phyloP scores from a whole-genome alignment of 2,797 vertebrate genomes.

The Sebastes dallii region DNA sequence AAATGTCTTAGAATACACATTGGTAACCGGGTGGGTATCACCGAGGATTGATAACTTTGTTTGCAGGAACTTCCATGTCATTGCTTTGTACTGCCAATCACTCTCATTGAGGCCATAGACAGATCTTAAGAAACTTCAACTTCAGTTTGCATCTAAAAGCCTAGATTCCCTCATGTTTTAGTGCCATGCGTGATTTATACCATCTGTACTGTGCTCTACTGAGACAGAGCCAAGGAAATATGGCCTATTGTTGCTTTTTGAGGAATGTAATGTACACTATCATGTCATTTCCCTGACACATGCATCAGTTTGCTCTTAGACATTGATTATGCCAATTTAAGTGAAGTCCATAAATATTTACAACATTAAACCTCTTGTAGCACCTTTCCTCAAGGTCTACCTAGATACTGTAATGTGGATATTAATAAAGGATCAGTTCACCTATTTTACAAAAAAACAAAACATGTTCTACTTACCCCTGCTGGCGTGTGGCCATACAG shows the following conservation, averaged over 20 bases:
- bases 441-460: neutral
- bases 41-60: neutral
- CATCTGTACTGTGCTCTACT: neutral
- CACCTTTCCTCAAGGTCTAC: neutral
- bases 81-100: constrained; percentile 12
- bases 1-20: constrained; percentile 25
- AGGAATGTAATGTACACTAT: neutral
- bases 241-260: neutral
- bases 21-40: constrained; percentile 5
- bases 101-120: neutral
- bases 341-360: neutral
- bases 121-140: neutral
- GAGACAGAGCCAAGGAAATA: neutral
- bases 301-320: neutral
- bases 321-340: neutral
- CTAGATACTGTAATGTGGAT: neutral
- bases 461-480: neutral
- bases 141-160: constrained; percentile 1
- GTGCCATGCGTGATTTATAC: constrained; percentile 5
- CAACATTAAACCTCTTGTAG: constrained; percentile 16
- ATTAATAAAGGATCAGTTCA: neutral
- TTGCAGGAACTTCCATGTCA: neutral
- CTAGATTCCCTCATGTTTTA: neutral
- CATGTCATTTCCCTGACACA: neutral
- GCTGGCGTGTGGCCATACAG: neutral